These are phyloP conservation scores for Reinhardtius hippoglossoides DNA, from an alignment of 2,113 vertebrate genomes.

Conservation along the genomic window DNA sequence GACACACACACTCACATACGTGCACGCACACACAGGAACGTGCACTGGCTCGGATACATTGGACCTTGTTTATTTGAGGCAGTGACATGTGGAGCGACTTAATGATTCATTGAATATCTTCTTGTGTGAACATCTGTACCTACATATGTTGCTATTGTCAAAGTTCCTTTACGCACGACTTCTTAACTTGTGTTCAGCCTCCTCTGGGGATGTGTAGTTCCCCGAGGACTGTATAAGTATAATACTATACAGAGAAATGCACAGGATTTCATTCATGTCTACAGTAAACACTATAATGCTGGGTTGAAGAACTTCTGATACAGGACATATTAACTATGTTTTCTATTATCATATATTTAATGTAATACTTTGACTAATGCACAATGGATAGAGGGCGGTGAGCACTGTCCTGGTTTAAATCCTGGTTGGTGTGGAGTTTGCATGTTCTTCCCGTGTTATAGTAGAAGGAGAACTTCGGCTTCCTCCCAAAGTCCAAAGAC, in stretches of 20 bases:
- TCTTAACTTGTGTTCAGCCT: slow-evolving; percentile 30
- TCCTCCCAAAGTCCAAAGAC: too few relatives aligned
- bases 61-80: slow-evolving; percentile 57
- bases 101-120: slow-evolving; percentile 68
- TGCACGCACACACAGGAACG: slow-evolving; percentile 38
- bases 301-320: neutral
- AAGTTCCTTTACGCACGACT: slow-evolving; percentile 46
- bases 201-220: slow-evolving; percentile 19
- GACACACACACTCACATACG: slow-evolving; percentile 39
- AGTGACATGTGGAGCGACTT: slow-evolving; percentile 66
- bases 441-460: too few relatives aligned
- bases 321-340: neutral
- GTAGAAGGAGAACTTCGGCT: too few relatives aligned
- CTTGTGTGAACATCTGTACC: slow-evolving; percentile 70
- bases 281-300: neutral
- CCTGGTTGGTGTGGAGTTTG: too few relatives aligned
- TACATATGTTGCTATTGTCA: slow-evolving; percentile 67
- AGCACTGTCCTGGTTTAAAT: too few relatives aligned
- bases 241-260: neutral
- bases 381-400: too few relatives aligned
- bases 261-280: neutral
- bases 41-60: slow-evolving; percentile 66
- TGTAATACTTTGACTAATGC: neutral
- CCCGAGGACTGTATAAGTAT: neutral
- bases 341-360: neutral